Evolutionary conservation across 2,113 vertebrate genomes (phyloP).

Genomic region (Brienomyrus longianalis): DNA sequence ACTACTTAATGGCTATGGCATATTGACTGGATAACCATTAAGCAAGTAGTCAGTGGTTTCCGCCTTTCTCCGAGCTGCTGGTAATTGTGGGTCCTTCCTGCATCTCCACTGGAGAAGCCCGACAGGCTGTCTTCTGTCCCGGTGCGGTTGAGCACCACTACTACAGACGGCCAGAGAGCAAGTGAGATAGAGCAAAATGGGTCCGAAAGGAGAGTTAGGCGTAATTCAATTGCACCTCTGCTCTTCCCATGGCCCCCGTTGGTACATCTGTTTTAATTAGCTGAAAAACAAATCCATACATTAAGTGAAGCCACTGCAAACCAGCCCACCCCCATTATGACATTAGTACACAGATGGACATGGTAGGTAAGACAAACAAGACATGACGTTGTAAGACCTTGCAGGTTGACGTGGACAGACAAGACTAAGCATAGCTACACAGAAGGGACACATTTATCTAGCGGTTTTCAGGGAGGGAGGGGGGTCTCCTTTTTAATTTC

Average conservation of each 20-base stretch:
- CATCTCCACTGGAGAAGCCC: background rate
- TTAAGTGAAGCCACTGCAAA: too few species aligned
- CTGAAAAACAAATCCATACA: too few species aligned
- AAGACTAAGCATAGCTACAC: background rate
- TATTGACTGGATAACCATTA: background rate
- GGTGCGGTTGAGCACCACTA: background rate
- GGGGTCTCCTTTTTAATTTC: background rate
- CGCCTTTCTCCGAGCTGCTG: background rate
- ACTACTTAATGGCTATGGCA: background rate
- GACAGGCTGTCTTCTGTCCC: background rate
- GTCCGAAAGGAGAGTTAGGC: background rate
- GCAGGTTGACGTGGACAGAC: too few species aligned
- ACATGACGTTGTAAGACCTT: too few species aligned
- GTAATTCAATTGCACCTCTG: background rate
- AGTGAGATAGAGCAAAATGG: background rate
- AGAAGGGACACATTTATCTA: background rate
- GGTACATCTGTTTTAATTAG: background rate
- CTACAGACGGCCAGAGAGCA: background rate
- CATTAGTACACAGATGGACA: too few species aligned
- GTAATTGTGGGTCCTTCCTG: background rate
- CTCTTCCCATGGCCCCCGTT: background rate
- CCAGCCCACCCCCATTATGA: too few species aligned
- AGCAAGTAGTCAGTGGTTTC: background rate
- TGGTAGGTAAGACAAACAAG: too few species aligned
- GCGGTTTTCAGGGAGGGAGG: background rate